Percentiles rank a stretch among this genome's conserved stretches.
Evolutionary conservation across 2,113 vertebrate genomes (phyloP).

Genomic region (Hippocampus comes): DNA sequence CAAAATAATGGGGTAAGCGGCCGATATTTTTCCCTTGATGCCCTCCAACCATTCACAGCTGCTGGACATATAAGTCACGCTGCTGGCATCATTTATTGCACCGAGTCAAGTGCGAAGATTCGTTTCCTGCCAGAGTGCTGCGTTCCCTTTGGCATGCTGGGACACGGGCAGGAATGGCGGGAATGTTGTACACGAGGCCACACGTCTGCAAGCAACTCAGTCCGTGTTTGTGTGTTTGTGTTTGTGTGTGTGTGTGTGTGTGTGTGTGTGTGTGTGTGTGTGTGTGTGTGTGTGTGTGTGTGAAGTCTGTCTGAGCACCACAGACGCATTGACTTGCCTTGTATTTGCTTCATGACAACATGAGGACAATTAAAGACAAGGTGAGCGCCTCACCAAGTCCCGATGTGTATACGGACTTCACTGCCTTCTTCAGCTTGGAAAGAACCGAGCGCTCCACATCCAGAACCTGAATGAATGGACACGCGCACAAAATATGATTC

Average conservation of each 20-base stretch:
- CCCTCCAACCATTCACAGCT: too few species aligned
- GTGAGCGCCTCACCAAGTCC: constrained; percentile 77
- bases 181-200: constrained; percentile 53
- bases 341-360: neutral
- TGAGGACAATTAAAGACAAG: too few species aligned
- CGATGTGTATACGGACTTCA: constrained; percentile 85
- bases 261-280: too few species aligned
- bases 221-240: constrained; percentile 1
- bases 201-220: constrained; percentile 7
- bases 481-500: neutral
- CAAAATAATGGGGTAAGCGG: too few species aligned
- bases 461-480: constrained; percentile 70
- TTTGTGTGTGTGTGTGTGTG: too few species aligned
- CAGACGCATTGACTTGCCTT: neutral
- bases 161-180: constrained; percentile 57
- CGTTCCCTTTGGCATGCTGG: constrained; percentile 45
- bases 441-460: constrained; percentile 86
- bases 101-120: neutral
- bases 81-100: too few species aligned
- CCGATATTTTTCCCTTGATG: too few species aligned
- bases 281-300: constrained; percentile 16
- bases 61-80: too few species aligned
- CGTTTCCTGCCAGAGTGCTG: neutral
- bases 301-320: constrained; percentile 1
- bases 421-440: constrained; percentile 90